A percentile compares a stretch with the other conserved stretches of the same genome.
Evolutionary conservation across 2,113 vertebrate genomes (phyloP).

Genomic region (Hypomesus transpacificus): DNA sequence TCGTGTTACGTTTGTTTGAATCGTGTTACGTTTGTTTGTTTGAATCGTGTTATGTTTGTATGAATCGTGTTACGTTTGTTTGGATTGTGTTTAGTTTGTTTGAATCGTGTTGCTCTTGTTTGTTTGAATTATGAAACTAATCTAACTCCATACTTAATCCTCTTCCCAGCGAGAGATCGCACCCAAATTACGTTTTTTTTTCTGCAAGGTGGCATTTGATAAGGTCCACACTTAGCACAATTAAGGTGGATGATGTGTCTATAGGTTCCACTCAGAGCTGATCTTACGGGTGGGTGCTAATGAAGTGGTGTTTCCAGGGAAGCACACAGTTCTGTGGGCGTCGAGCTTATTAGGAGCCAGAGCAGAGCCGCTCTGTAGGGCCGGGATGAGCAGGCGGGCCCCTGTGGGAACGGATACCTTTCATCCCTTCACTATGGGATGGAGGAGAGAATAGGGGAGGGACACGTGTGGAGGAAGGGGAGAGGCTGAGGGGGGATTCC

Average conservation of each 20-base stretch:
- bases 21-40: too few species aligned
- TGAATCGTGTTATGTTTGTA: too few species aligned
- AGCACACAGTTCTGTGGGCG: neutral
- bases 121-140: too few species aligned
- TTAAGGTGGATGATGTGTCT: neutral
- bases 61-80: too few species aligned
- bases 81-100: too few species aligned
- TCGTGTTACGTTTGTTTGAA: too few species aligned
- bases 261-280: neutral
- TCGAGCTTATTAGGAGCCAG: constrained; percentile 1
- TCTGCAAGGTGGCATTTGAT: neutral
- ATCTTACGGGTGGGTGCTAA: neutral
- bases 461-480: neutral
- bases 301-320: neutral
- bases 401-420: neutral
- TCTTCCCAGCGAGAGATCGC: neutral
- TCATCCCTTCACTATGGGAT: neutral
- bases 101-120: too few species aligned
- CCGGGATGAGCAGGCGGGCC: neutral
- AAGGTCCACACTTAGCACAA: neutral
- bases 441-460: neutral
- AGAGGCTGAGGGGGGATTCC: neutral
- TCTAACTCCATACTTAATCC: too few species aligned
- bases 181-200: neutral
- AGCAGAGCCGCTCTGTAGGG: neutral